Evolutionary conservation across 2,888 invertebrate species (phyloP).

Genomic region (Scaptodrosophila latifasciaeformis): DNA sequence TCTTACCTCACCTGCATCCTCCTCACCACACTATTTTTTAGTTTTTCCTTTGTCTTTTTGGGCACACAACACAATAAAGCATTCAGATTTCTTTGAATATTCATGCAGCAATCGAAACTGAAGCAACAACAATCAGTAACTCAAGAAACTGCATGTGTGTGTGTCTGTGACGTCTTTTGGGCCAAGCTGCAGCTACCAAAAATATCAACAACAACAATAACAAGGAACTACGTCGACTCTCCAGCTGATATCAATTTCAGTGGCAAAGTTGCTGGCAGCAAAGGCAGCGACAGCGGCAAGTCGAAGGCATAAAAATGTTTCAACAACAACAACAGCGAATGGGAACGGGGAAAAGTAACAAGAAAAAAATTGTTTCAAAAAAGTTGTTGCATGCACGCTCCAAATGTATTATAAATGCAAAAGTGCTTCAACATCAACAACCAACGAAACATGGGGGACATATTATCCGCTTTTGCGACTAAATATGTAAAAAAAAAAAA

Average conservation of each 20-base stretch:
- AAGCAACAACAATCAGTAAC: background rate
- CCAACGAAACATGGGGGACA: slow-evolving; percentile 49
- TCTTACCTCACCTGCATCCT: too few species aligned
- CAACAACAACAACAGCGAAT: background rate
- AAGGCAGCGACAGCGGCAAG: background rate
- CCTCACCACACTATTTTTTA: too few species aligned
- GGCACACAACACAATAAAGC: too few species aligned
- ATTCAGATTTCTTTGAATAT: too few species aligned
- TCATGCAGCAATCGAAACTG: slow-evolving; percentile 31
- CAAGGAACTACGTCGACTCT: slow-evolving; percentile 26
- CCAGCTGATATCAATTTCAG: slow-evolving; percentile 34
- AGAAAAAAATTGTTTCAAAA: background rate
- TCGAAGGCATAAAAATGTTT: background rate
- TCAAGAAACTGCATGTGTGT: too few species aligned
- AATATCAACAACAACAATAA: too few species aligned
- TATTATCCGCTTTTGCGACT: slow-evolving; percentile 52
- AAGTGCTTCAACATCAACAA: slow-evolving; percentile 38
- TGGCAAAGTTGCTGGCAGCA: slow-evolving; percentile 29
- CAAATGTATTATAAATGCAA: slow-evolving; percentile 47
- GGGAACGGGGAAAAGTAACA: slow-evolving; percentile 8
- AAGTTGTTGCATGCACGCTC: slow-evolving; percentile 25
- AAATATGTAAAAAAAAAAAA: slow-evolving; percentile 52
- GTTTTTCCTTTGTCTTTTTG: too few species aligned
- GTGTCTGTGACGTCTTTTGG: background rate
- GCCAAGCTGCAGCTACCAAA: slow-evolving; percentile 6